Conservation (phyloP, 2,113 vertebrate genomes). For the Peucedramus taeniatus region DNA sequence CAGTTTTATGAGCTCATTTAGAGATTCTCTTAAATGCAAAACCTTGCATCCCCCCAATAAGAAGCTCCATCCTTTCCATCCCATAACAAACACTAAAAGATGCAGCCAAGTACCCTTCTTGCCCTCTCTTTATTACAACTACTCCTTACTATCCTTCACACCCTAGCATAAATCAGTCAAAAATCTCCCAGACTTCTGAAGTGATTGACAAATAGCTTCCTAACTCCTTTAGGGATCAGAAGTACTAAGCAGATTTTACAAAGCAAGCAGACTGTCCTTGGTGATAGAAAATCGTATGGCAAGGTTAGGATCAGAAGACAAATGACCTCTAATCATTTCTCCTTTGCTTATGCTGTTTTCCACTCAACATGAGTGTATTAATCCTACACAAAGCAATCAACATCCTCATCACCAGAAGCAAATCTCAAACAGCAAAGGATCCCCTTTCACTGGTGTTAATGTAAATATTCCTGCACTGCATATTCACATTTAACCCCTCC, state of each 20-base stretch:
- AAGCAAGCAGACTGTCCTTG: constrained; percentile 16
- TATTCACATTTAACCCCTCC: not conserved
- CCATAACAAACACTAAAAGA: not conserved
- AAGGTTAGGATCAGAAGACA: constrained; percentile 41
- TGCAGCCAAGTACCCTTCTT: not conserved
- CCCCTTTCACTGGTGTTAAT: not conserved
- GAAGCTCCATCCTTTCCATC: not conserved
- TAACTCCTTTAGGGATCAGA: constrained; percentile 20
- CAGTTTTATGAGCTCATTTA: not conserved
- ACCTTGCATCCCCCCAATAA: not conserved
- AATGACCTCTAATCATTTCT: constrained; percentile 2
- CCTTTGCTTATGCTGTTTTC: not conserved
- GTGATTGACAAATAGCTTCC: constrained; percentile 7
- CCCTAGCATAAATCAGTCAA: not conserved
- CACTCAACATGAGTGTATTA: not conserved
- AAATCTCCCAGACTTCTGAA: not conserved
- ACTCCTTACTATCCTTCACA: not conserved
- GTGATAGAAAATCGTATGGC: not conserved
- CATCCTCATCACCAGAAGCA: not conserved
- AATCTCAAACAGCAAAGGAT: not conserved
- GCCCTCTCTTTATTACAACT: not conserved
- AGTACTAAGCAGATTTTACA: constrained; percentile 19
- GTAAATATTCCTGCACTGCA: not conserved
- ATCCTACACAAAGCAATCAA: not conserved
- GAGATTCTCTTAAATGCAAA: not conserved